Evolutionary conservation across 2,113 vertebrate species (phyloP).

Genomic region (Spheniscus mendiculus): DNA sequence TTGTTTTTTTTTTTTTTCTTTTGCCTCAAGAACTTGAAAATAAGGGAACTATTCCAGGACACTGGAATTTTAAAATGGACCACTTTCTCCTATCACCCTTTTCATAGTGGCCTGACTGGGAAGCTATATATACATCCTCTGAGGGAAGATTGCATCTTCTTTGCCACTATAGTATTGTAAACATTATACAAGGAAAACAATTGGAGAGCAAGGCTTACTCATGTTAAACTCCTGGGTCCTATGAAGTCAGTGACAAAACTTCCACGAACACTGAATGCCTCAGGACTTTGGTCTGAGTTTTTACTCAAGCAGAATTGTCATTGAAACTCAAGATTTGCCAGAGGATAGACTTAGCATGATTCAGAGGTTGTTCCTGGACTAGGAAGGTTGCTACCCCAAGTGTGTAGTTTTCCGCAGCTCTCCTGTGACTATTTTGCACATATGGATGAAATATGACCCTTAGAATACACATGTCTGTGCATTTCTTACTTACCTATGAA

Average conservation of each 20-base stretch:
- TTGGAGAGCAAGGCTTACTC: not conserved
- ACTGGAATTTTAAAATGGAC: not conserved
- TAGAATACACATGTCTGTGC: not conserved
- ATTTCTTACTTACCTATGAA: constrained; percentile 27
- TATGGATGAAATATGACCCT: constrained; percentile 37
- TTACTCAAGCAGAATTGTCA: not conserved
- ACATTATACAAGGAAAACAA: not conserved
- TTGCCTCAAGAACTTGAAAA: not conserved
- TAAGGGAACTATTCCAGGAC: not conserved
- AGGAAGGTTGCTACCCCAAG: not conserved
- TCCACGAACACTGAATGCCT: not conserved
- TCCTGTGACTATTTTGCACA: constrained; percentile 13
- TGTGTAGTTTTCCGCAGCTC: not conserved
- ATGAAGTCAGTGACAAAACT: not conserved
- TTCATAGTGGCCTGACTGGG: not conserved
- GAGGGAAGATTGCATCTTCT: not conserved
- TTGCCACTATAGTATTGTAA: not conserved
- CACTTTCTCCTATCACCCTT: not conserved
- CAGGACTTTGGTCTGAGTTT: not conserved
- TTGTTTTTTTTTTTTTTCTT: not conserved
- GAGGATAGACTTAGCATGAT: not conserved
- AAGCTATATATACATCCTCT: not conserved
- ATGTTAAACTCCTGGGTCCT: not conserved
- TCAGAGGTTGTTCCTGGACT: not conserved
- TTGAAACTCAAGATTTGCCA: not conserved